A percentile compares a stretch with the other conserved stretches of the same genome.
These are phyloP conservation scores for Pristiophorus japonicus DNA, from an alignment of 2,113 vertebrate genomes.

Conservation along the genomic window DNA sequence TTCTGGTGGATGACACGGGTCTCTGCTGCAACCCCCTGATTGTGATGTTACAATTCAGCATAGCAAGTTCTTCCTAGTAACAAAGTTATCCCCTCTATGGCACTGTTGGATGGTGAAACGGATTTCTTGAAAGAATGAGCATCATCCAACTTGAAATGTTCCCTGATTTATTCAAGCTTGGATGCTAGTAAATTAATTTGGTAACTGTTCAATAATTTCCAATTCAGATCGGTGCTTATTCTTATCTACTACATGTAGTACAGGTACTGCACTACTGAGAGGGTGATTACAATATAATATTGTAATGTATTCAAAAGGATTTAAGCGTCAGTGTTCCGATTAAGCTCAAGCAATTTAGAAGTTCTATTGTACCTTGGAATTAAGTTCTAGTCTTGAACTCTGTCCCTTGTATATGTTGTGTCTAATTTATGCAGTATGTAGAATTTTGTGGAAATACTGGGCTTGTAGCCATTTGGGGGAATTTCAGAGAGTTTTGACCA, in stretches of 20 bases:
- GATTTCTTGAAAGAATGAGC: not conserved
- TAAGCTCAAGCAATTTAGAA: not conserved
- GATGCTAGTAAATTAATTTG: not conserved
- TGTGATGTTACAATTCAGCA: not conserved
- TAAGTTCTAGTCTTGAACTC: not conserved
- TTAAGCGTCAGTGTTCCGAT: not conserved
- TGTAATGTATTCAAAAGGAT: not conserved
- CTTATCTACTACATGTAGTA: not conserved
- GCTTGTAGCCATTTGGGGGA: not conserved
- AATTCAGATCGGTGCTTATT: not conserved
- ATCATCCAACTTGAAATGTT: not conserved
- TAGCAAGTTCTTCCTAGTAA: not conserved
- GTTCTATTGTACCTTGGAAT: not conserved
- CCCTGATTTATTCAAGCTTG: not conserved
- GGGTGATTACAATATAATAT: not conserved
- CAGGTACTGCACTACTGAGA: not conserved
- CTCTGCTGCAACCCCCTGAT: not conserved
- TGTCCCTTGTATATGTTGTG: not conserved
- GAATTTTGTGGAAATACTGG: not conserved
- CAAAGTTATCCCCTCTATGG: not conserved
- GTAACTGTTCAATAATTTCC: not conserved
- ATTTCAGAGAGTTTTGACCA: not conserved
- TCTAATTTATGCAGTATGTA: not conserved
- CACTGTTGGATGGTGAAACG: not conserved
- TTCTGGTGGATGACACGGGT: not conserved